phyloP scores from a whole-genome alignment of 1,140 invertebrate genomes.

The Tetramorium alpestre region DNA sequence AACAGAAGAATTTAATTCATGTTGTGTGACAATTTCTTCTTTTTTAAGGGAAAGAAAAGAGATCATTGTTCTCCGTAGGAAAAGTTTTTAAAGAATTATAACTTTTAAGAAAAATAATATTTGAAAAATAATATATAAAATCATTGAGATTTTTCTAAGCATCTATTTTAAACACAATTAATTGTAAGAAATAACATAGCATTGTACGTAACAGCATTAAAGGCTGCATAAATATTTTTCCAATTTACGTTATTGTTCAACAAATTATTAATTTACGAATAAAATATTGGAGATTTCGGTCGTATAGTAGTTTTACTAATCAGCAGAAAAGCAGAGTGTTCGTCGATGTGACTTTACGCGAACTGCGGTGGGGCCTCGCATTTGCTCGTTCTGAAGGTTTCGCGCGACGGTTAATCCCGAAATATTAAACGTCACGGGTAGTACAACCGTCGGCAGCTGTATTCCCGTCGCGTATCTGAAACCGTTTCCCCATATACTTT shows the following conservation, averaged over 20 bases:
- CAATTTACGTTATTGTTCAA: neutral
- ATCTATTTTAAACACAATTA: neutral
- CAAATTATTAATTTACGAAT: neutral
- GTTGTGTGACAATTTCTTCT: neutral
- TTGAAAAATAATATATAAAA: too few species aligned
- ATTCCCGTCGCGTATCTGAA: slow-evolving; percentile 45
- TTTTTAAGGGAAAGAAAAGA: neutral
- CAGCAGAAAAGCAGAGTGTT: neutral
- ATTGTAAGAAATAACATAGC: neutral
- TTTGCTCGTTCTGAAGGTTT: neutral
- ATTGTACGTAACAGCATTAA: neutral
- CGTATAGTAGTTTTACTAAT: neutral
- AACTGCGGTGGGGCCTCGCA: neutral
- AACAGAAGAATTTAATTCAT: slow-evolving; percentile 4
- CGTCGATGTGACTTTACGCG: neutral
- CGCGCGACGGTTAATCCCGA: slow-evolving; percentile 27
- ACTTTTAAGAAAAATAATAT: neutral
- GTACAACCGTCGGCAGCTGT: slow-evolving; percentile 1
- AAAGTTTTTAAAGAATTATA: neutral
- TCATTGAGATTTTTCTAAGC: neutral
- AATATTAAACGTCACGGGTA: slow-evolving; percentile 33
- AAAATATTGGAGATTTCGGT: neutral
- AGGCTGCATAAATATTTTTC: neutral
- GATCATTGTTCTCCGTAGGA: neutral
- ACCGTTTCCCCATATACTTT: slow-evolving; percentile 52